phyloP scores from a whole-genome alignment of 2,113 vertebrate genomes.

The Ceuthmochares aereus region DNA sequence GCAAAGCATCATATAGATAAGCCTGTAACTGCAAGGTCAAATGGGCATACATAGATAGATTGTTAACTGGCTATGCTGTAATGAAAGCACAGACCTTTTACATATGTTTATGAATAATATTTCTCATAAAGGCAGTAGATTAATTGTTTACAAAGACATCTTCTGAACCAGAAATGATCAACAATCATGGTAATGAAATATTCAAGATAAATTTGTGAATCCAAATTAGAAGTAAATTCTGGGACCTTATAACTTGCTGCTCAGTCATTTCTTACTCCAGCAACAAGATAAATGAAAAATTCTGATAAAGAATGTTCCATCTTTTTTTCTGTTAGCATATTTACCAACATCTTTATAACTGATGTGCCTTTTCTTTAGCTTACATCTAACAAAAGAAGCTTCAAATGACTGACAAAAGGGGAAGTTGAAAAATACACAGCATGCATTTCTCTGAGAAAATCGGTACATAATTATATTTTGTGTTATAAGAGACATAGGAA shows the following conservation, averaged over 20 bases:
- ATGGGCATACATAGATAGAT: slow-evolving; percentile 63
- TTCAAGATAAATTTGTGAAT: slow-evolving; percentile 72
- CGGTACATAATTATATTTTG: slow-evolving; percentile 57
- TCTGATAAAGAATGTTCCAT: not conserved
- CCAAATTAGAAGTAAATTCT: slow-evolving; percentile 64
- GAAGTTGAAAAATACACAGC: not conserved
- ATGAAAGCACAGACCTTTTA: slow-evolving; percentile 72
- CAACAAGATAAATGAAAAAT: slow-evolving; percentile 46
- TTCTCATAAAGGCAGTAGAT: slow-evolving; percentile 69
- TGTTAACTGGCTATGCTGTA: slow-evolving; percentile 68
- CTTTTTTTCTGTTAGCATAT: slow-evolving; percentile 1
- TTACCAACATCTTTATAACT: slow-evolving; percentile 42
- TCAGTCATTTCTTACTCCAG: slow-evolving; percentile 58
- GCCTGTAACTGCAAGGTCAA: slow-evolving; percentile 76
- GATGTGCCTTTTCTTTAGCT: not conserved
- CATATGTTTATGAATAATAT: slow-evolving; percentile 72
- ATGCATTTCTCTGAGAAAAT: slow-evolving; percentile 19
- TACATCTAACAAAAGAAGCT: slow-evolving; percentile 48
- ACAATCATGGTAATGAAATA: slow-evolving; percentile 72
- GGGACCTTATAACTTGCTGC: slow-evolving; percentile 44
- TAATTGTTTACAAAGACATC: slow-evolving; percentile 67
- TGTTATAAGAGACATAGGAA: slow-evolving; percentile 56
- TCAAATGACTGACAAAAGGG: slow-evolving; percentile 35
- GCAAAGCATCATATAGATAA: slow-evolving; percentile 64
- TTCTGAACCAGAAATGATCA: slow-evolving; percentile 65